A percentile compares a stretch with the other conserved stretches of the same genome.
phyloP scores from a whole-genome alignment of 1,140 invertebrate genomes.

The Aphidius gifuensis region DNA sequence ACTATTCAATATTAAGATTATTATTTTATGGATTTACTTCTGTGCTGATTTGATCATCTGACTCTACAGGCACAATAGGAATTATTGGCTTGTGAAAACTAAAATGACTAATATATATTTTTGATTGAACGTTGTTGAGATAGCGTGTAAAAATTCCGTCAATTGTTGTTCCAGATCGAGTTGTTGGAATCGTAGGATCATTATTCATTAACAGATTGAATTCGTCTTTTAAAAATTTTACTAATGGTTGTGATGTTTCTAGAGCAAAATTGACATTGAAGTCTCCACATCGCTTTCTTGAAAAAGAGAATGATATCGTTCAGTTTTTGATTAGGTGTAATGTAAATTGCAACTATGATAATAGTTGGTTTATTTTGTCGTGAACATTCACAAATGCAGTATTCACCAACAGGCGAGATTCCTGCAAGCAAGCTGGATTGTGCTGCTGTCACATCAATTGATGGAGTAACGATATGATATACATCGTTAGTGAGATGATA shows the following conservation, averaged over 20 bases:
- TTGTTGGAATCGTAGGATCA: neutral
- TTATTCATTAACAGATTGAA: conserved; percentile 11
- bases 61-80: no score
- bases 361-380: neutral
- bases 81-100: no score
- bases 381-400: conserved; percentile 10
- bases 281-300: neutral
- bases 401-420: neutral
- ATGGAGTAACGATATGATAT: conserved; percentile 11
- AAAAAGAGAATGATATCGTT: conserved; percentile 8
- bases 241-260: neutral
- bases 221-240: conserved; percentile 10
- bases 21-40: no score
- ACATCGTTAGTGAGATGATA: conserved; percentile 9
- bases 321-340: conserved; percentile 18
- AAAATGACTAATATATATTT: no score
- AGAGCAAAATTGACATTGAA: conserved; percentile 12
- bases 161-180: conserved; percentile 11
- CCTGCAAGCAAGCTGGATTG: neutral
- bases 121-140: no score
- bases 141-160: conserved; percentile 6
- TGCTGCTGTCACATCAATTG: conserved; percentile 8
- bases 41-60: no score
- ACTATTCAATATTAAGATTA: no score
- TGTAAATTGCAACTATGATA: conserved; percentile 13